Base-by-base conservation (phyloP, 2,797 vertebrate genomes). In the Myoxocephalus aenaeus region DNA sequence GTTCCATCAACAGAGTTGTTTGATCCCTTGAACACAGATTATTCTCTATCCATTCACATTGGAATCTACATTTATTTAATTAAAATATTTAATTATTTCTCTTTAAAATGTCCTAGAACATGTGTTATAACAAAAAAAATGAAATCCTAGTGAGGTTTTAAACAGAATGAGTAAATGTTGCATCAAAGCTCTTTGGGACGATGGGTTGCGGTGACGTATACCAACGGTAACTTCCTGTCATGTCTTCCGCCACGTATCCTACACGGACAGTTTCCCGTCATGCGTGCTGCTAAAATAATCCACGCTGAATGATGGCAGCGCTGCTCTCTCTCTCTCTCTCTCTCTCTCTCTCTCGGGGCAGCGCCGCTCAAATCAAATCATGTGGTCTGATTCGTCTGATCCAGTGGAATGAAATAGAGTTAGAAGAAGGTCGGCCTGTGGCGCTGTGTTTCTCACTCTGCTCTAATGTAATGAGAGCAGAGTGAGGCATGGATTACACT, bases 361-460 rank as follows among this genome's bases (percentile, higher is more conserved):
- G 53, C 32, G 3, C 34, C 17, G 75, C 70, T 73, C 70, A 75
- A 66, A 86, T 87, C 85, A 75, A 89, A 92, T 92, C 73, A 88
- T 82, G 86, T 73, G 81, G 50, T 82, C 70, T 88, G 83, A 91
- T 90, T 86, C 80, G 50, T 82, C 70, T 88, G 83, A 91, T 90
- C 86, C 80, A 76, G 79, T 38, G 54, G 77, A 85, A 90, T 87
- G 73, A 89, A 91, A 86, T 82, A 32, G 82, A 86, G 87, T 92
- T 88, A 90, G 84, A 85, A 83, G 89, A 46, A 88, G 89, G 90
- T 92, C 90, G 91, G 73, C 54, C 72, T 17, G 32, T 79, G 82
- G 79, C 2, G 29, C 82, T 70, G 70, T 75, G 74, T 82, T 87
- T 86, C 82, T 85, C 84, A 84, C 79, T 25, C 79, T 25, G 51